Evolutionary conservation across 2,888 invertebrate species (phyloP).

Genomic region (Erebia aethiops): DNA sequence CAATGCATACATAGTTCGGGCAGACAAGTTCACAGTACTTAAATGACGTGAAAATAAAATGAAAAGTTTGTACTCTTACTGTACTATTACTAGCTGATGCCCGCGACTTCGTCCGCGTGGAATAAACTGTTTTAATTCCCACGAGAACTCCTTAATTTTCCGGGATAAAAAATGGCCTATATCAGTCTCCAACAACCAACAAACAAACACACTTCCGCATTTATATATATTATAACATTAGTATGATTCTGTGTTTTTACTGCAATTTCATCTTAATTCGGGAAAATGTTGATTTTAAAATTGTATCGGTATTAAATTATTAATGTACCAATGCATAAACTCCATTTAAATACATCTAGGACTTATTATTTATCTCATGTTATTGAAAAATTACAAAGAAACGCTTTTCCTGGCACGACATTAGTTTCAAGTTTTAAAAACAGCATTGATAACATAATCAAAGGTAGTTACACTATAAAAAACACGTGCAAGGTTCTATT

Average conservation of each 20-base stretch:
- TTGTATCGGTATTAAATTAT: neutral
- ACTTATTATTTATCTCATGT: neutral
- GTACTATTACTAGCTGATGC: too few relatives aligned
- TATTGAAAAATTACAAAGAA: neutral
- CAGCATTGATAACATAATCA: slow-evolving; percentile 9
- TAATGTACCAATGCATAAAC: neutral
- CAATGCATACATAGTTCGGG: neutral
- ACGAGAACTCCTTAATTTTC: too few relatives aligned
- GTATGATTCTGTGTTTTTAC: too few relatives aligned
- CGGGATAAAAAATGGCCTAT: too few relatives aligned
- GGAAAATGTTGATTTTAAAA: neutral
- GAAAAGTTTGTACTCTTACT: too few relatives aligned
- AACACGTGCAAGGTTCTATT: slow-evolving; percentile 23
- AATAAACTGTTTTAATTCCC: too few relatives aligned
- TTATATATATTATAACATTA: too few relatives aligned
- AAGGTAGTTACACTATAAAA: neutral
- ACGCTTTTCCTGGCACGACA: neutral
- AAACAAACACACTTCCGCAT: too few relatives aligned
- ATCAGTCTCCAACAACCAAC: too few relatives aligned
- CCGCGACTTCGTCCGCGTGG: too few relatives aligned
- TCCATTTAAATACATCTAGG: too few relatives aligned
- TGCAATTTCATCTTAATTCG: neutral
- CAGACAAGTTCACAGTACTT: neutral
- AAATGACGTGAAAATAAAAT: too few relatives aligned
- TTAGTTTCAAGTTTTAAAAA: slow-evolving; percentile 14